Evolutionary conservation across 2,797 vertebrate species (phyloP).

Genomic region (Anolis apletophallus): DNA sequence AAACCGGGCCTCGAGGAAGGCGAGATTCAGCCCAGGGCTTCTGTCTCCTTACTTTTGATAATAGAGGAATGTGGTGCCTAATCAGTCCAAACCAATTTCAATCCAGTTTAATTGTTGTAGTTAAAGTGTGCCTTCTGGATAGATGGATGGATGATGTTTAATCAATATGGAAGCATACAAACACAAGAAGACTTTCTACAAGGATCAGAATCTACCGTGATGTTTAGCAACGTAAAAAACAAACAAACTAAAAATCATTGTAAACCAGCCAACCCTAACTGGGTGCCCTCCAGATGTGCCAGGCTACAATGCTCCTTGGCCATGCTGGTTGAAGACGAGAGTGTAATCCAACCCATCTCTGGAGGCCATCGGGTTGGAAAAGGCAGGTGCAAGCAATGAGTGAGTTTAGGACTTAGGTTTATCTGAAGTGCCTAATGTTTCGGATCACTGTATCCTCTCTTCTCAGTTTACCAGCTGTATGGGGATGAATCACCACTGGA

Average conservation of each 20-base stretch:
- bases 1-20: neutral
- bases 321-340: neutral
- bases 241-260: neutral
- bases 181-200: neutral
- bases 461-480: conserved; percentile 59
- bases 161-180: neutral
- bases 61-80: neutral
- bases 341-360: neutral
- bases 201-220: neutral
- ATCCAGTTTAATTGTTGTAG: neutral
- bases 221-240: neutral
- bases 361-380: neutral
- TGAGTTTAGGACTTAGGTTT: conserved; percentile 2
- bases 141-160: neutral
- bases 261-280: neutral
- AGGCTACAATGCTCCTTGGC: neutral
- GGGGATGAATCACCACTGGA: conserved; percentile 63
- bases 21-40: too few relatives aligned
- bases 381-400: conserved; percentile 16
- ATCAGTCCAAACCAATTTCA: neutral
- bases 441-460: conserved; percentile 34
- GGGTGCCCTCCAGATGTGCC: neutral
- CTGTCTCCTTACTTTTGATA: neutral
- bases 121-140: too few relatives aligned
- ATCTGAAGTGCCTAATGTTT: conserved; percentile 33